Percentiles rank a stretch among this genome's conserved stretches.
Evolutionary conservation across 2,797 vertebrate genomes (phyloP).

Genomic region (Pipistrellus pipistrellus): DNA sequence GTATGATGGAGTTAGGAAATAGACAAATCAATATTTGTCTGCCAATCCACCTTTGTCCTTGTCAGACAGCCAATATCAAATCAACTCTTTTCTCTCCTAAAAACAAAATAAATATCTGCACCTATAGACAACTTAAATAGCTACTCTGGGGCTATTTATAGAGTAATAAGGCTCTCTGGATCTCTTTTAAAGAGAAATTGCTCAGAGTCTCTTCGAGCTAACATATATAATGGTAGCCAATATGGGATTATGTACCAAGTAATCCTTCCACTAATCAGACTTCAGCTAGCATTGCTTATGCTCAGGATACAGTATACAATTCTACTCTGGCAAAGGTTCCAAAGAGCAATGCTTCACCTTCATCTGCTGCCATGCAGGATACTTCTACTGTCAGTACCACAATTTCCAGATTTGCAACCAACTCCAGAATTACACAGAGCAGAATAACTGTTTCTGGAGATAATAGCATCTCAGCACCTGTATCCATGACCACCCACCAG

Average conservation of each 20-base stretch:
- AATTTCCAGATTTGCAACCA: background rate
- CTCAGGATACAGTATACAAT: background rate
- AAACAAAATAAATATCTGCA: constrained; percentile 43
- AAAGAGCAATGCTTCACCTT: background rate
- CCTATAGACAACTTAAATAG: background rate
- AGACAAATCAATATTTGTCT: constrained; percentile 39
- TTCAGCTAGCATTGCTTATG: constrained; percentile 2
- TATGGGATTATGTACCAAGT: background rate
- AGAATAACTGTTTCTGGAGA: background rate
- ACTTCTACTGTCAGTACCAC: background rate
- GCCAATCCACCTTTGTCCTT: constrained; percentile 12
- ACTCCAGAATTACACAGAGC: background rate
- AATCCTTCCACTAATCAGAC: background rate
- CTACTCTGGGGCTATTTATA: background rate
- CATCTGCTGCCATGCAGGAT: background rate
- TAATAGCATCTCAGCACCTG: constrained; percentile 11
- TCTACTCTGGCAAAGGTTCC: background rate
- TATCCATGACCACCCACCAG: background rate
- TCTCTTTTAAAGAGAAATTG: constrained; percentile 28
- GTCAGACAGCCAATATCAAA: background rate
- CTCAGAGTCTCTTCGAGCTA: background rate
- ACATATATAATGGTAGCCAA: background rate
- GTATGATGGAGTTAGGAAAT: constrained; percentile 71
- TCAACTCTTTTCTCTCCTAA: background rate
- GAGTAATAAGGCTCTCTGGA: background rate